These are phyloP conservation scores for Tachysurus fulvidraco DNA, from an alignment of 2,113 vertebrate species.

Conservation along the genomic window DNA sequence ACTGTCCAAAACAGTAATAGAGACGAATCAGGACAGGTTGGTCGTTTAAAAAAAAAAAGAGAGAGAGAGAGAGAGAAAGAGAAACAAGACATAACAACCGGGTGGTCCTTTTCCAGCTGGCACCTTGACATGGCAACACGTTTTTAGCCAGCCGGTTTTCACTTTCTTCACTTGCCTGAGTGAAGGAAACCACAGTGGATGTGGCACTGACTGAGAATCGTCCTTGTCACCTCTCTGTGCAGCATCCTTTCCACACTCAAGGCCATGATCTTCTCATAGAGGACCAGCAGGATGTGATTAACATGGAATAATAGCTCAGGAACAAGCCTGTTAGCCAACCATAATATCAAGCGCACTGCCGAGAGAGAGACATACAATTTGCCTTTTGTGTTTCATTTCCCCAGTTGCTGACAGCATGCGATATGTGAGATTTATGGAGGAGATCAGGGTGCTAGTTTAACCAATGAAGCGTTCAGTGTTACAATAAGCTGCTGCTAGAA, in stretches of 20 bases:
- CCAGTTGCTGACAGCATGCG: conserved; percentile 63
- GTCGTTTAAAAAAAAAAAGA: background rate
- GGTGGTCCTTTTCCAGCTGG: conserved; percentile 39
- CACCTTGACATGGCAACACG: conserved; percentile 18
- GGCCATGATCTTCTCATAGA: conserved; percentile 22
- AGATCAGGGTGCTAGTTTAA: conserved; percentile 73
- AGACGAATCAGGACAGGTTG: conserved; percentile 18
- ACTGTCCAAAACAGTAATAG: conserved; percentile 55
- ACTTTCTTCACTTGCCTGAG: conserved; percentile 2
- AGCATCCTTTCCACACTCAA: conserved; percentile 5
- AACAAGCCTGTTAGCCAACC: conserved; percentile 56
- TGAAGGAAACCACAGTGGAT: background rate
- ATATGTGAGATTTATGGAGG: conserved; percentile 72
- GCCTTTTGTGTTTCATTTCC: conserved; percentile 63
- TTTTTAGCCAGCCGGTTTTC: background rate
- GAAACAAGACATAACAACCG: background rate
- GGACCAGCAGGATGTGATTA: conserved; percentile 61
- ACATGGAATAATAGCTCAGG: conserved; percentile 69
- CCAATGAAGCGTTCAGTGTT: conserved; percentile 67
- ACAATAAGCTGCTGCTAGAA: conserved; percentile 67
- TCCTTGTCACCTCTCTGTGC: background rate
- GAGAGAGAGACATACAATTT: conserved; percentile 72
- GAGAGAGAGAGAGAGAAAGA: background rate
- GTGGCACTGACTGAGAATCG: background rate
- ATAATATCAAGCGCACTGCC: conserved; percentile 57